These are phyloP conservation scores for Haliaeetus leucogaster DNA, from an alignment of 2,113 vertebrate genomes.

Conservation along the genomic window DNA sequence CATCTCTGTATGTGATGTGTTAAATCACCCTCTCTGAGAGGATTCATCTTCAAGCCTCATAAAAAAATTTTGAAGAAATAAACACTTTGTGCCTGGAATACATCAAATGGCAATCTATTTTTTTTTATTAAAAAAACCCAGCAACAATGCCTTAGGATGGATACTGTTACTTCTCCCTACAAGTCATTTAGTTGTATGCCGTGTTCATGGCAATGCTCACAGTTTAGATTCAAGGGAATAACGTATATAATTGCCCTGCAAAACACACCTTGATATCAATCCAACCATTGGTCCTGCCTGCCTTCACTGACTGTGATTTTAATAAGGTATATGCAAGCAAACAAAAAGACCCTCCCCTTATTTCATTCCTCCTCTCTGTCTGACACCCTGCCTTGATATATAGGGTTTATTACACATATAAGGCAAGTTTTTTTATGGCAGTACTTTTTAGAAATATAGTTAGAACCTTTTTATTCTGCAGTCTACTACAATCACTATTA, in stretches of 20 bases:
- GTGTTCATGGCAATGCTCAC: neutral
- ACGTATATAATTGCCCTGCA: neutral
- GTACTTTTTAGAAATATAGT: neutral
- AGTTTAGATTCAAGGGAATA: neutral
- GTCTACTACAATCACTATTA: neutral
- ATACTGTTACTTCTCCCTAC: neutral
- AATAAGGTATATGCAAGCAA: neutral
- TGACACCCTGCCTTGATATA: neutral
- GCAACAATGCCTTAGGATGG: neutral
- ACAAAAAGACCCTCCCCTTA: neutral
- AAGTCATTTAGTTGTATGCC: neutral
- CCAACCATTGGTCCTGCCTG: neutral
- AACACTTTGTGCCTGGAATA: neutral
- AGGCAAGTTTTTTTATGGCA: neutral
- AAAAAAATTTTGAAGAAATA: neutral
- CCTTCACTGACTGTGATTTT: neutral
- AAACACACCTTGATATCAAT: neutral
- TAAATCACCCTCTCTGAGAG: neutral
- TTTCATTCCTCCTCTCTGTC: neutral
- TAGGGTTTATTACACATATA: neutral
- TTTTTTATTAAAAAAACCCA: neutral
- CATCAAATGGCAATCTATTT: neutral
- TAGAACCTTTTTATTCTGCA: neutral
- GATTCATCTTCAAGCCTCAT: neutral
- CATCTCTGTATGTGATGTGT: neutral